phyloP scores from a whole-genome alignment of 2,888 invertebrate genomes.

The Podabrus alpinus region DNA sequence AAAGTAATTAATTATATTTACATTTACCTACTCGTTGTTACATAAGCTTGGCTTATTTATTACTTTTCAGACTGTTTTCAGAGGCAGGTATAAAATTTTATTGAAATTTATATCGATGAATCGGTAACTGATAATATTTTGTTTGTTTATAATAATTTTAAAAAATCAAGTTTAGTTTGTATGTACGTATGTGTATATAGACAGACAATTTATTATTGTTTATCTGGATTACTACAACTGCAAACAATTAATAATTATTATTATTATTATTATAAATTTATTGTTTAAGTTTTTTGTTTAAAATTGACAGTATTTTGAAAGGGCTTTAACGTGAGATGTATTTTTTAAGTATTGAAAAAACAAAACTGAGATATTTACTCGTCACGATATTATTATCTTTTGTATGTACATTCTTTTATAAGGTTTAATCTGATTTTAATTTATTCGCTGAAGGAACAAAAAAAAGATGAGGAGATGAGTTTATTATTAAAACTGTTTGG shows the following conservation, averaged over 20 bases:
- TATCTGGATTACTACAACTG: background rate
- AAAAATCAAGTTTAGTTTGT: slow-evolving; percentile 9
- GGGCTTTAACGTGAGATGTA: slow-evolving; percentile 51
- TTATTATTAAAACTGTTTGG: background rate
- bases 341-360: slow-evolving; percentile 34
- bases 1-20: slow-evolving; percentile 26
- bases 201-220: slow-evolving; percentile 8
- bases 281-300: slow-evolving; percentile 4
- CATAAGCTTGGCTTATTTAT: slow-evolving; percentile 52
- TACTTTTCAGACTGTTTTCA: slow-evolving; percentile 49
- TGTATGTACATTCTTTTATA: slow-evolving; percentile 47
- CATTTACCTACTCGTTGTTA: slow-evolving; percentile 6
- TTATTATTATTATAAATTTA: slow-evolving; percentile 12
- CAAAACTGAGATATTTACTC: slow-evolving; percentile 23
- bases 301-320: slow-evolving; percentile 50
- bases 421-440: background rate
- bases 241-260: slow-evolving; percentile 11
- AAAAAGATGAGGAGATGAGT: slow-evolving; percentile 13
- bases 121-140: slow-evolving; percentile 47
- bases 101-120: slow-evolving; percentile 42
- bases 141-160: slow-evolving; percentile 29
- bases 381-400: slow-evolving; percentile 52
- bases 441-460: background rate
- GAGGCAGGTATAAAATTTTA: slow-evolving; percentile 42
- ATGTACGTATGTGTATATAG: slow-evolving; percentile 11